Evolutionary conservation across 2,888 invertebrate species (phyloP), one percentile per base, ranked within the genome.

Genomic region (Mystacides longicornis): DNA sequence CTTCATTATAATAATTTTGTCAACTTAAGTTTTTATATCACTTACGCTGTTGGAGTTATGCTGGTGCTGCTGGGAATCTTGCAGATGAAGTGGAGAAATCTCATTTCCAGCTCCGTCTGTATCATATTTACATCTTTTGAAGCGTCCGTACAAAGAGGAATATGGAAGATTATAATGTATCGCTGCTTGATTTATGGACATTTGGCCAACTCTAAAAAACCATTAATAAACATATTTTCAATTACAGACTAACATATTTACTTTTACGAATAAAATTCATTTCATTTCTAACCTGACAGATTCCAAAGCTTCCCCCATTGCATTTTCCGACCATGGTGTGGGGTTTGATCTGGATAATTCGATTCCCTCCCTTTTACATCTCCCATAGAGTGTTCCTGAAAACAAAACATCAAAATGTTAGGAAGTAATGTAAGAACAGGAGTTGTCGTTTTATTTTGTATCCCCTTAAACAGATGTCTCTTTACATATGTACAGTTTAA

Each of bases 291-390:
- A 89, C 89, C 89, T 85, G 62, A 93, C 92, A 62, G 92, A 89
- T 70, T 92, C 91, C 46, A 93, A 76, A 20, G 93, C 93, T 71
- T 92, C 91, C 20, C 87, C 87, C 92, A 93, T 92, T 23, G 91
- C 91, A 67, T 89, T 90, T 68, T 92, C 92, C n/a, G 91, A 89
- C 93, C 93, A 93, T 9, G 92, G 92, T 46, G 92, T 90, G n/a
- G 91, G 90, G 75, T 89, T 90, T 54, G 89, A 89, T 63, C 92
- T 82, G 4, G 90, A 90, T 63, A 93, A 73, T 70, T 92, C 93
- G 64, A 93, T 93, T 49, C 93, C 92, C 70, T 93, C 93, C 49
- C 91, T 78, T 67, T 93, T 92, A 70, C 93, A 93, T 64, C 92
- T 79, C 2, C 93, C 93, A 66, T 93, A 93, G 18, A 93, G 73